phyloP scores from a whole-genome alignment of 2,888 invertebrate species.

The Chloroclystis v-ata region DNA sequence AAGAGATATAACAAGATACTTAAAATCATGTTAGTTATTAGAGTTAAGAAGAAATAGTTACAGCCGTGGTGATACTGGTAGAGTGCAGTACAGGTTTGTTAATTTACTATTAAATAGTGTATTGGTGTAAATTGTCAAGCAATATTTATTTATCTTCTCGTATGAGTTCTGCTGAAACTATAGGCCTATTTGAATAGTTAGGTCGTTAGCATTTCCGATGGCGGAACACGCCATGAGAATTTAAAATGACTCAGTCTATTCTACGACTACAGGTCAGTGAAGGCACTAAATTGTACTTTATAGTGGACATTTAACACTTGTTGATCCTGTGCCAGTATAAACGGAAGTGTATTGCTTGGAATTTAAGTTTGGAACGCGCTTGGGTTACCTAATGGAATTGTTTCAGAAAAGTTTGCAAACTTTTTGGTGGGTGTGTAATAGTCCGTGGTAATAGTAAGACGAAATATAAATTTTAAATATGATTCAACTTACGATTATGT shows the following conservation, averaged over 20 bases:
- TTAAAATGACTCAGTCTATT: conserved; percentile 40
- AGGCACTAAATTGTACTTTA: conserved; percentile 18
- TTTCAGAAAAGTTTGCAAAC: conserved; percentile 3
- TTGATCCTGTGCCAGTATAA: conserved; percentile 17
- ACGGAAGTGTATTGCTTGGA: conserved; percentile 23
- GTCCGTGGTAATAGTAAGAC: too few species aligned
- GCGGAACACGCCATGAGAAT: conserved; percentile 58
- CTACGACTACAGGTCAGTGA: conserved; percentile 11
- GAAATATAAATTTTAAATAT: too few species aligned
- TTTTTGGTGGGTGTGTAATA: conserved; percentile 7
- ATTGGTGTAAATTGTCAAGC: too few species aligned
- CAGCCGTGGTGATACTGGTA: too few species aligned
- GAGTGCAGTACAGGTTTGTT: too few species aligned
- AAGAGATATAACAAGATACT: conserved; percentile 6
- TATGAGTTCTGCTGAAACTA: conserved; percentile 3
- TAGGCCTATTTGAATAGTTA: conserved; percentile 49
- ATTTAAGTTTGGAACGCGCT: conserved; percentile 19
- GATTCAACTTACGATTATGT: not conserved
- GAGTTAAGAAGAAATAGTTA: too few species aligned
- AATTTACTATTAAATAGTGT: too few species aligned
- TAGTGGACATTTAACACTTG: conserved; percentile 21
- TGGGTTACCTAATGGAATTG: conserved; percentile 5
- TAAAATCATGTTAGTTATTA: conserved; percentile 5
- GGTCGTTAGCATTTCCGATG: conserved; percentile 71
- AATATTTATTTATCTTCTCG: not conserved